Conservation (phyloP, 2,797 vertebrate species). For the Acrocephalus scirpaceus region DNA sequence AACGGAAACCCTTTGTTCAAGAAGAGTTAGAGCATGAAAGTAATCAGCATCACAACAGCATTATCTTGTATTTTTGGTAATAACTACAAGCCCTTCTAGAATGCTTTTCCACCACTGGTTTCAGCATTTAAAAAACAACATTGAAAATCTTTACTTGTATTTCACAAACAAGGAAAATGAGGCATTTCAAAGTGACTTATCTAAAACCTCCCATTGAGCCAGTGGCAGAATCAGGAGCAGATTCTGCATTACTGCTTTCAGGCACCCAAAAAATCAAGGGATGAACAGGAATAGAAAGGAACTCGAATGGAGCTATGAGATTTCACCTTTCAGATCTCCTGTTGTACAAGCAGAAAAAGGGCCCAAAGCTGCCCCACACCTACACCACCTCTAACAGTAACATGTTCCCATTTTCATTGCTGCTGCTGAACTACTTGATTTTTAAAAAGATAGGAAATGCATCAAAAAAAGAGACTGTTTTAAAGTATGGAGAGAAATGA, state of each 20-base stretch:
- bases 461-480: rapidly evolving
- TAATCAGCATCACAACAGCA: not conserved
- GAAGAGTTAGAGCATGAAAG: not conserved
- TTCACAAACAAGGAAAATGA: not conserved
- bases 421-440: not conserved
- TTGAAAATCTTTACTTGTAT: not conserved
- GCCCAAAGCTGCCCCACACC: not conserved
- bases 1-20: not conserved
- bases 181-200: not conserved
- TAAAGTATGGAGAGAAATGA: not conserved
- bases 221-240: not conserved
- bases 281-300: not conserved
- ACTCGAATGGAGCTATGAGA: not conserved
- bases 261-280: not conserved
- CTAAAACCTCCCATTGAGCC: not conserved
- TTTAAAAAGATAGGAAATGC: not conserved
- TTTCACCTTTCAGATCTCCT: not conserved
- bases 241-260: not conserved
- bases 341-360: not conserved
- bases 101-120: not conserved
- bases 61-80: not conserved
- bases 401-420: not conserved
- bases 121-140: not conserved
- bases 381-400: not conserved
- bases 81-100: not conserved